These are phyloP conservation scores for Bostrychus sinensis DNA, from an alignment of 2,113 vertebrate species.

Conservation along the genomic window DNA sequence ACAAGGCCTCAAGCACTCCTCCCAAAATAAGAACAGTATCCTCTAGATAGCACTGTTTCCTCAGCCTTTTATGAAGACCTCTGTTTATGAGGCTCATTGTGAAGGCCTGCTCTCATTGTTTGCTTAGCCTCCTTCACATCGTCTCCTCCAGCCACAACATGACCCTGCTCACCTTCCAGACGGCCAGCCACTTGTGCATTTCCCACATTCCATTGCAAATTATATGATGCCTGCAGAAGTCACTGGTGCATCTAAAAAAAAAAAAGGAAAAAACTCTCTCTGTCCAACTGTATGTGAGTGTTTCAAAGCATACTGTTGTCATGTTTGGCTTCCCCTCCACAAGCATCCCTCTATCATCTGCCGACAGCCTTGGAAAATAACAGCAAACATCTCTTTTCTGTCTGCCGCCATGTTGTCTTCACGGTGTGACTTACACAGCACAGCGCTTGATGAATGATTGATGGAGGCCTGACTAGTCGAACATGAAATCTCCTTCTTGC, in stretches of 20 bases:
- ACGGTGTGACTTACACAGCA: slow-evolving; percentile 47
- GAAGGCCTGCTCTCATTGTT: slow-evolving; percentile 34
- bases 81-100: slow-evolving; percentile 29
- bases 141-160: slow-evolving; percentile 29
- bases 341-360: slow-evolving; percentile 25
- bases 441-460: slow-evolving; percentile 55
- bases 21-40: too few species aligned
- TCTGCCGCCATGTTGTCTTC: slow-evolving; percentile 25
- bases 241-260: slow-evolving; percentile 6
- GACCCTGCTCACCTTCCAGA: slow-evolving; percentile 47
- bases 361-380: slow-evolving; percentile 6
- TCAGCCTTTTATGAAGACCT: slow-evolving; percentile 22
- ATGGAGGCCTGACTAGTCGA: slow-evolving; percentile 30
- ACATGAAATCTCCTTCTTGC: slow-evolving; percentile 36
- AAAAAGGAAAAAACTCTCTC: not conserved
- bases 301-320: slow-evolving; percentile 3
- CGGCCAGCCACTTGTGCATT: slow-evolving; percentile 43
- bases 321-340: slow-evolving; percentile 19
- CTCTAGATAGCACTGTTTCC: slow-evolving; percentile 3
- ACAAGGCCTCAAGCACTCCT: too few species aligned
- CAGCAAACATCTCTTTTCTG: slow-evolving; percentile 10
- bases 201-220: slow-evolving; percentile 64
- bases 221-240: slow-evolving; percentile 31
- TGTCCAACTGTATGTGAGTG: slow-evolving; percentile 13
- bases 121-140: slow-evolving; percentile 42